Conservation (phyloP, 1,140 invertebrate genomes). For the Dicyema japonicum region DNA sequence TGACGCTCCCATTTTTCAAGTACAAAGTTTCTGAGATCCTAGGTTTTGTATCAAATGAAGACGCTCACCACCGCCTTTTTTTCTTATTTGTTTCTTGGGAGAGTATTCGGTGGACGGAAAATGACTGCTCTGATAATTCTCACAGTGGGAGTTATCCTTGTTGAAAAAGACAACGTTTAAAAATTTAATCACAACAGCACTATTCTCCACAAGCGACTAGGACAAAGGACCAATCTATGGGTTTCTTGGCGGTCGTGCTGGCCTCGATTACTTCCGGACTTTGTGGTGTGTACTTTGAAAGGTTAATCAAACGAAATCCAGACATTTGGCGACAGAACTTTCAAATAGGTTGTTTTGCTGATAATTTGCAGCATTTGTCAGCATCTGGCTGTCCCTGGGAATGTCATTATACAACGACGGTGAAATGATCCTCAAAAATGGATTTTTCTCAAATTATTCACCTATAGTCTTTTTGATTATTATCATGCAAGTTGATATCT, state of each 20-base stretch:
- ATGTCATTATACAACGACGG: slow-evolving; percentile 23
- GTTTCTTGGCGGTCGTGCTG: slow-evolving; percentile 48
- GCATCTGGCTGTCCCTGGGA: slow-evolving; percentile 21
- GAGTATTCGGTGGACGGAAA: no score
- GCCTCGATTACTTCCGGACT: slow-evolving; percentile 80
- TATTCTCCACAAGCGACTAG: no score
- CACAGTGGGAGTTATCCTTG: slow-evolving; percentile 28
- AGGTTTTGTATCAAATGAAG: no score
- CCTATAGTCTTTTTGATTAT: slow-evolving; percentile 20
- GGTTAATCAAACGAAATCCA: slow-evolving; percentile 59
- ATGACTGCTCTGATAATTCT: slow-evolving; percentile 40
- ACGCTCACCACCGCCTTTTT: slow-evolving; percentile 88
- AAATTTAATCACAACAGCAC: not conserved
- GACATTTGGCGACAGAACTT: slow-evolving; percentile 44
- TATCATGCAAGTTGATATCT: slow-evolving; percentile 15
- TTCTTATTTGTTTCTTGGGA: slow-evolving; percentile 49
- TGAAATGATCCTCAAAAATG: slow-evolving; percentile 16
- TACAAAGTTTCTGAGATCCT: no score
- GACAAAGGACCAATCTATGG: slow-evolving; percentile 32
- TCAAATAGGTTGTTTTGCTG: no score
- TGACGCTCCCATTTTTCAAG: slow-evolving; percentile 92
- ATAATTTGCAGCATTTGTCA: slow-evolving; percentile 25
- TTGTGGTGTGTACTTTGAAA: slow-evolving; percentile 94
- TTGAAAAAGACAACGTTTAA: not conserved
- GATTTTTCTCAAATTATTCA: slow-evolving; percentile 27